phyloP scores from a whole-genome alignment of 2,888 invertebrate genomes.

The Germaria angustata region DNA sequence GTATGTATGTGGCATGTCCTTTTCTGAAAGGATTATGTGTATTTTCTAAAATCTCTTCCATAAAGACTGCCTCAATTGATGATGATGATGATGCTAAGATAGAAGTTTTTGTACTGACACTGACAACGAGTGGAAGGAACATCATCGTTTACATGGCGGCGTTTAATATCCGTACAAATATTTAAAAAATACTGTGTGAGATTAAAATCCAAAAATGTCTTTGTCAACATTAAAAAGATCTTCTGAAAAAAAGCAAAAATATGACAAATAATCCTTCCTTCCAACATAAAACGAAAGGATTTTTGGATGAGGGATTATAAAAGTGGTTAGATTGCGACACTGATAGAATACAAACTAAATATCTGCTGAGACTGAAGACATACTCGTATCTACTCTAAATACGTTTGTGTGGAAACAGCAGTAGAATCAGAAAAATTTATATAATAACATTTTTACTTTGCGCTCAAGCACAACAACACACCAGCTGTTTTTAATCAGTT shows the following conservation, averaged over 20 bases:
- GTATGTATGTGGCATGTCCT: neutral
- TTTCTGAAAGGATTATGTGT: conserved; percentile 56
- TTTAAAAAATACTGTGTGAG: conserved; percentile 71
- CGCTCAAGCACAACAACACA: conserved; percentile 31
- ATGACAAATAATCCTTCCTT: conserved; percentile 27
- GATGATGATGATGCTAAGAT: conserved; percentile 1
- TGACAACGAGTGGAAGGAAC: conserved; percentile 2
- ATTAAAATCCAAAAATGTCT: conserved; percentile 66
- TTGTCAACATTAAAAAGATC: conserved; percentile 47
- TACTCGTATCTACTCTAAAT: conserved; percentile 14
- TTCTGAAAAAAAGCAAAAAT: conserved; percentile 1
- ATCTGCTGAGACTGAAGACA: neutral
- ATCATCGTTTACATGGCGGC: conserved; percentile 63
- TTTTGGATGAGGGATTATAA: conserved; percentile 46
- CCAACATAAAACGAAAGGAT: conserved; percentile 52
- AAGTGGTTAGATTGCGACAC: conserved; percentile 61
- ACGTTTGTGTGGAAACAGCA: neutral
- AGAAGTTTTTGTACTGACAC: neutral
- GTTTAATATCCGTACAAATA: conserved; percentile 74
- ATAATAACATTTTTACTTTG: neutral
- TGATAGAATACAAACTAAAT: conserved; percentile 52
- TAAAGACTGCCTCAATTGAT: conserved; percentile 35
- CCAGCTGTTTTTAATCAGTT: conserved; percentile 53
- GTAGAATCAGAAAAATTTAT: neutral
- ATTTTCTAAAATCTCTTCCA: conserved; percentile 52